phyloP scores from a whole-genome alignment of 2,888 invertebrate species.

The Hedya salicella region DNA sequence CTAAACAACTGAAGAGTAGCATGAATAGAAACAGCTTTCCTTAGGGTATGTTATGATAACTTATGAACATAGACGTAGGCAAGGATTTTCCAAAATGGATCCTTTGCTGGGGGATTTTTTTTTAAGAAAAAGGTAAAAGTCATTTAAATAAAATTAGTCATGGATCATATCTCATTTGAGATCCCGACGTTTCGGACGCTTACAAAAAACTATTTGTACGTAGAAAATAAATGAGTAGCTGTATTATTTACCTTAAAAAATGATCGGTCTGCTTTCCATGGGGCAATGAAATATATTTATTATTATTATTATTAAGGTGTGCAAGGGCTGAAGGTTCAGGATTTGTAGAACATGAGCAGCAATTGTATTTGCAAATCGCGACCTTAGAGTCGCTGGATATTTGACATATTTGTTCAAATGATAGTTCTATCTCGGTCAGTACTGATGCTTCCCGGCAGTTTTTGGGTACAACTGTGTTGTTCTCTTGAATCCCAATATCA shows the following conservation, averaged over 20 bases:
- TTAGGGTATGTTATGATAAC: too few relatives aligned
- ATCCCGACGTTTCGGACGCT: too few relatives aligned
- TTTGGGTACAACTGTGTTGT: background rate
- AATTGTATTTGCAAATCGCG: slow-evolving; percentile 53
- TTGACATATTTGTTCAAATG: slow-evolving; percentile 44
- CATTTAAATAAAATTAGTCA: too few relatives aligned
- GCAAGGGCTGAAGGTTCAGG: slow-evolving; percentile 5
- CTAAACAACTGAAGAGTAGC: too few relatives aligned
- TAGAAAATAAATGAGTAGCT: slow-evolving; percentile 20
- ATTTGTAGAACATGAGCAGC: slow-evolving; percentile 42
- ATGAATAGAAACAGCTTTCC: too few relatives aligned
- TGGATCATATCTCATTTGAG: too few relatives aligned
- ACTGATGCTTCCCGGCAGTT: slow-evolving; percentile 35
- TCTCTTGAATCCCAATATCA: slow-evolving; percentile 40
- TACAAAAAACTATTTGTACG: too few relatives aligned
- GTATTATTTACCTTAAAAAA: slow-evolving; percentile 32
- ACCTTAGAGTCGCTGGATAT: slow-evolving; percentile 47
- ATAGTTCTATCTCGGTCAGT: slow-evolving; percentile 48
- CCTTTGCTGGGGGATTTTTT: too few relatives aligned
- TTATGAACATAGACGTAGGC: too few relatives aligned
- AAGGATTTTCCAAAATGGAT: too few relatives aligned
- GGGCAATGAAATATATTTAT: slow-evolving; percentile 25
- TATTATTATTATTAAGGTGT: slow-evolving; percentile 34
- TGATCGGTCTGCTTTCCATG: slow-evolving; percentile 47
- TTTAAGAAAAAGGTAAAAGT: too few relatives aligned